A percentile compares a stretch with the other conserved stretches of the same genome.
Evolutionary conservation across 2,113 vertebrate genomes (phyloP).

Genomic region (Hylia prasina): DNA sequence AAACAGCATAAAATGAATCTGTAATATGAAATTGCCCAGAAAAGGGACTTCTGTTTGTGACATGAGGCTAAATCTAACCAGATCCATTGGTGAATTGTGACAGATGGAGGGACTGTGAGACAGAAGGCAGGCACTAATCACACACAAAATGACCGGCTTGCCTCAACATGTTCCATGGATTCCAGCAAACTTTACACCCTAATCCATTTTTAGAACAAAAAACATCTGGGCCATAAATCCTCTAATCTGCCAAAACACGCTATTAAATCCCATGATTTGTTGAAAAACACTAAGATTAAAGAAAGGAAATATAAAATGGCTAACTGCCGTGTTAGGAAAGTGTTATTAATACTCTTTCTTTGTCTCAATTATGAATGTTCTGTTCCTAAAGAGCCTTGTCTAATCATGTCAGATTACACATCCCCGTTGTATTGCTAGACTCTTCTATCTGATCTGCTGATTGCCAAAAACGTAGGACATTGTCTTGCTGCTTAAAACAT

Average conservation of each 20-base stretch:
- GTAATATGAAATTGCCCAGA: slow-evolving; percentile 82
- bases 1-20: slow-evolving; percentile 74
- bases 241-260: slow-evolving; percentile 94
- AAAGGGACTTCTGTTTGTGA: slow-evolving; percentile 82
- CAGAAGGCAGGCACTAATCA: slow-evolving; percentile 81
- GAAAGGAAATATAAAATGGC: slow-evolving; percentile 91
- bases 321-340: slow-evolving; percentile 84
- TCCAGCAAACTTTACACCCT: slow-evolving; percentile 93
- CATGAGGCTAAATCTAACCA: slow-evolving; percentile 79
- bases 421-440: slow-evolving; percentile 81
- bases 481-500: slow-evolving; percentile 69
- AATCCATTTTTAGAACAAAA: slow-evolving; percentile 99
- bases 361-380: slow-evolving; percentile 89
- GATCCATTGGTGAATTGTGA: slow-evolving; percentile 79
- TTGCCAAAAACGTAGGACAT: slow-evolving; percentile 72
- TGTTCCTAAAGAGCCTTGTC: slow-evolving; percentile 94
- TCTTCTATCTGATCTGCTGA: slow-evolving; percentile 76
- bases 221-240: slow-evolving; percentile 98
- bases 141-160: slow-evolving; percentile 81
- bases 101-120: slow-evolving; percentile 86
- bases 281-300: slow-evolving; percentile 99
- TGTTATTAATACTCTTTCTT: slow-evolving; percentile 94
- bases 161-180: slow-evolving; percentile 85
- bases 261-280: slow-evolving; percentile 98
- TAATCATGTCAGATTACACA: slow-evolving; percentile 95